phyloP scores from a whole-genome alignment of 2,797 vertebrate species.

The Muraenolepis orangiensis region DNA sequence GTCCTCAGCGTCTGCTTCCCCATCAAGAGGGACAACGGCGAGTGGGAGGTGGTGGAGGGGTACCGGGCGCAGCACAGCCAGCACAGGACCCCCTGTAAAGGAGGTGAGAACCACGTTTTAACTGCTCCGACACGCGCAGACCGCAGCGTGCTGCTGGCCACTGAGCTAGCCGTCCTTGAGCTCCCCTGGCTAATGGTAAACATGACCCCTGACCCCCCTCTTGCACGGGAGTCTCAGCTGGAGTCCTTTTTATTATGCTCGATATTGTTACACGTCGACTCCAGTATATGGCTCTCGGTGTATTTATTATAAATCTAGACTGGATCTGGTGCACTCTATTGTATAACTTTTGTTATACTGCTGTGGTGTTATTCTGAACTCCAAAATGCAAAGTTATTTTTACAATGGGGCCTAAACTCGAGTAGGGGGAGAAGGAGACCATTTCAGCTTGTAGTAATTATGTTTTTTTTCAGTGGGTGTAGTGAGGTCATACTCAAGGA shows the following conservation, averaged over 20 bases:
- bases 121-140: not conserved
- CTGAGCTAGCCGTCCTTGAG: not conserved
- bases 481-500: too few relatives aligned
- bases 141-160: not conserved
- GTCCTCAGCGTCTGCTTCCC: conserved; percentile 89
- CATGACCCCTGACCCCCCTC: not conserved
- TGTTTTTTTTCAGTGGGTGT: not conserved
- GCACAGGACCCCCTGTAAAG: conserved; percentile 93
- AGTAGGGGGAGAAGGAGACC: not conserved
- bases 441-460: too few relatives aligned
- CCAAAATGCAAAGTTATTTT: too few relatives aligned
- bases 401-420: too few relatives aligned
- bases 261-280: too few relatives aligned
- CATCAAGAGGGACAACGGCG: conserved; percentile 87
- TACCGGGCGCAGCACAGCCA: conserved; percentile 97
- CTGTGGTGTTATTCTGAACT: too few relatives aligned
- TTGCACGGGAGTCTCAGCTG: too few relatives aligned
- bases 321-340: too few relatives aligned
- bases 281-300: too few relatives aligned
- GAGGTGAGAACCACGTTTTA: conserved; percentile 70
- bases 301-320: too few relatives aligned
- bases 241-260: too few relatives aligned
- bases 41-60: conserved; percentile 92
- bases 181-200: not conserved
- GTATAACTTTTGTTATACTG: too few relatives aligned